Conservation (phyloP, 2,888 invertebrate genomes). For the Trissolcus japonicus region DNA sequence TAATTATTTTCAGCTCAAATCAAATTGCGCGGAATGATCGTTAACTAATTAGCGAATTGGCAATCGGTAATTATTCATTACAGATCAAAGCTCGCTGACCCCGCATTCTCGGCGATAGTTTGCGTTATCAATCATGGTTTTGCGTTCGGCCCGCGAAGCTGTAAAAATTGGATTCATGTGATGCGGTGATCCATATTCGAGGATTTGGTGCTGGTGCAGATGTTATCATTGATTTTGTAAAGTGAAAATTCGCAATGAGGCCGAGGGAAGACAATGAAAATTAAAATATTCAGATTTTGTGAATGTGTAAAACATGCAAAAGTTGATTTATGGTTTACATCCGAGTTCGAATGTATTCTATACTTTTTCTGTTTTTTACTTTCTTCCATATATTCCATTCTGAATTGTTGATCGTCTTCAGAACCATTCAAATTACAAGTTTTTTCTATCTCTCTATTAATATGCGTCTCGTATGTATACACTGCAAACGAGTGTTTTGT, state of each 20-base stretch:
- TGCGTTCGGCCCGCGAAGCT: conserved; percentile 11
- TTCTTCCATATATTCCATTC: not conserved
- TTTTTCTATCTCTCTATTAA: not conserved
- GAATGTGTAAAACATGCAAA: conserved; percentile 26
- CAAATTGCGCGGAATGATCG: conserved; percentile 33
- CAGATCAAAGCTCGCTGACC: conserved; percentile 1
- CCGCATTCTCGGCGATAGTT: conserved; percentile 16
- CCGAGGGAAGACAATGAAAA: conserved; percentile 9
- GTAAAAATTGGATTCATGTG: not conserved
- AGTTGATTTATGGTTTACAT: conserved; percentile 34
- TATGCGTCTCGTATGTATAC: too few species aligned
- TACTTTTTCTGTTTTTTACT: conserved; percentile 14
- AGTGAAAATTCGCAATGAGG: conserved; percentile 12
- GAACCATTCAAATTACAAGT: not conserved
- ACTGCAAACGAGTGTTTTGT: too few species aligned
- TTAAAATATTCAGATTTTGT: conserved; percentile 34
- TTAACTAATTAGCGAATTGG: conserved; percentile 28
- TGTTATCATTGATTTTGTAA: conserved; percentile 25
- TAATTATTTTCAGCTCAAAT: conserved; percentile 21
- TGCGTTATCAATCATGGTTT: conserved; percentile 13
- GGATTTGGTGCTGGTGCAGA: not conserved
- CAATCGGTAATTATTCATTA: conserved; percentile 22
- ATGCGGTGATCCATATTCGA: not conserved
- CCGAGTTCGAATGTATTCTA: conserved; percentile 21
- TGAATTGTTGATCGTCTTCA: not conserved